A percentile compares a stretch with the other conserved stretches of the same genome.
Conservation (phyloP, 2,113 vertebrate genomes). For the Rattus norvegicus region DNA sequence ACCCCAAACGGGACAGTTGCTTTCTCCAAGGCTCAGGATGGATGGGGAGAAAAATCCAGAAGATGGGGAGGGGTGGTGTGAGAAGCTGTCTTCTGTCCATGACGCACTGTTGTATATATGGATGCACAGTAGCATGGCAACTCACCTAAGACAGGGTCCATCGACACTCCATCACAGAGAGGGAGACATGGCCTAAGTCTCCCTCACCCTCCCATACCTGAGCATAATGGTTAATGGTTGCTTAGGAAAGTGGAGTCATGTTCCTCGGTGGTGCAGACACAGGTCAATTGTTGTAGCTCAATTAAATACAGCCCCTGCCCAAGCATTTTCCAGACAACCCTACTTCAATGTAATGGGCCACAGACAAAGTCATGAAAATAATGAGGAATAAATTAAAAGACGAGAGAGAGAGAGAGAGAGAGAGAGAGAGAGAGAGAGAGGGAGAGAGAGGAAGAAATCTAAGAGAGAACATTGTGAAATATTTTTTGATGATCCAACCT, state of each 20-base stretch:
- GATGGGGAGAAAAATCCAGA: no score
- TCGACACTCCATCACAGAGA: neutral
- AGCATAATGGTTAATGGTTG: neutral
- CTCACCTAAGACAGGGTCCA: neutral
- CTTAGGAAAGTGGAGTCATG: neutral
- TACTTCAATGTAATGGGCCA: neutral
- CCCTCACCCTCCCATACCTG: neutral
- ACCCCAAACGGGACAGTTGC: neutral
- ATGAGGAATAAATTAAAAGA: neutral
- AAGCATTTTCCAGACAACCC: neutral
- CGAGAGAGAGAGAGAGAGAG: neutral
- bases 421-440: neutral
- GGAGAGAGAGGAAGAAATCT: neutral
- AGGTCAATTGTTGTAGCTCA: neutral
- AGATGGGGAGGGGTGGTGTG: rapidly evolving
- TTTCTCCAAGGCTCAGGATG: neutral
- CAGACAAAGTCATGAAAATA: neutral
- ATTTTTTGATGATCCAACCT: neutral
- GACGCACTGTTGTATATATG: neutral
- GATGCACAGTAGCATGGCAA: no score
- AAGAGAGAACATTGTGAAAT: neutral
- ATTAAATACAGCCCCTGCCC: neutral
- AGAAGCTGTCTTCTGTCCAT: neutral
- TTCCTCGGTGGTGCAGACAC: neutral
- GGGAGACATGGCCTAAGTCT: neutral